phyloP scores from a whole-genome alignment of 2,113 vertebrate genomes.

The Grallaria varia region DNA sequence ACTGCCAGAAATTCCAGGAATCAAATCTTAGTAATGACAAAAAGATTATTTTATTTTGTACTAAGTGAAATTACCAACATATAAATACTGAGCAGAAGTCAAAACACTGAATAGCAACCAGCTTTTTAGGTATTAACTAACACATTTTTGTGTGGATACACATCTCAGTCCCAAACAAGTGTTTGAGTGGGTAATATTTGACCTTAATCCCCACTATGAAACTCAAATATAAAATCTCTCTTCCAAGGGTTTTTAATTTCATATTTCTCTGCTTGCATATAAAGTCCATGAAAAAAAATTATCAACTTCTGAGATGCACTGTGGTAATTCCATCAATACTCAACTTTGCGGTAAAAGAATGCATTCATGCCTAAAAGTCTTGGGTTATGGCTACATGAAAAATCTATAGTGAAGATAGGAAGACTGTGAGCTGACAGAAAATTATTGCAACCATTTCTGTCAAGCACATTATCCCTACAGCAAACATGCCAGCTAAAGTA shows the following conservation, averaged over 20 bases:
- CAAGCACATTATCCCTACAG: background rate
- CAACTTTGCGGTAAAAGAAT: background rate
- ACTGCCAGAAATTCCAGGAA: background rate
- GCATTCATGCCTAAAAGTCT: background rate
- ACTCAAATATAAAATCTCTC: background rate
- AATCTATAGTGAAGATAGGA: background rate
- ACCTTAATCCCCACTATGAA: background rate
- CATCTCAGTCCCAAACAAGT: background rate
- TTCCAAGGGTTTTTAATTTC: background rate
- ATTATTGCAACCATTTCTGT: background rate
- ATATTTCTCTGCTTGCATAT: background rate
- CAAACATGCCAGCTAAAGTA: background rate
- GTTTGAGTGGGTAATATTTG: background rate
- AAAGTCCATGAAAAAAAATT: background rate
- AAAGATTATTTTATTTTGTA: background rate
- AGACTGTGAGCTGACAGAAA: background rate
- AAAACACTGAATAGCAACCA: background rate
- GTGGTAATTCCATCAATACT: background rate
- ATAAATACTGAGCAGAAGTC: background rate
- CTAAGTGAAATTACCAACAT: background rate
- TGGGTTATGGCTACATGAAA: background rate
- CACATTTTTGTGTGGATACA: background rate
- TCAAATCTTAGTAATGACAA: background rate
- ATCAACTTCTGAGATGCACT: background rate
- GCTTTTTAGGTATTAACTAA: background rate